Evolutionary conservation across 2,888 invertebrate genomes (phyloP).

Genomic region (Hydriomena furcata): DNA sequence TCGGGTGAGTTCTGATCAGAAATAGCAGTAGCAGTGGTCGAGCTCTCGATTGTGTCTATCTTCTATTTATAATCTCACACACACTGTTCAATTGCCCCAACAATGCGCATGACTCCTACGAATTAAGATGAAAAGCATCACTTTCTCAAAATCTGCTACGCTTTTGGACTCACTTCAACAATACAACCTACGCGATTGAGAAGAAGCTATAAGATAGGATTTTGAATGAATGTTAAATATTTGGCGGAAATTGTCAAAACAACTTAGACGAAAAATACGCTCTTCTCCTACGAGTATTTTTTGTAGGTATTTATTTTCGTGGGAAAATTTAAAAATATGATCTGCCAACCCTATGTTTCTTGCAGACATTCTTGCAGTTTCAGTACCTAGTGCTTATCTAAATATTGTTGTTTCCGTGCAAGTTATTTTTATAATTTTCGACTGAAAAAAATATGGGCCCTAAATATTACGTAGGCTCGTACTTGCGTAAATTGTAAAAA

Average conservation of each 20-base stretch:
- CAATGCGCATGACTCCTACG: slow-evolving; percentile 53
- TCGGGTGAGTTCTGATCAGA: slow-evolving; percentile 62
- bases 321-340: background rate
- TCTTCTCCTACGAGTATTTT: too few relatives aligned
- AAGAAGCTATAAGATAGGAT: slow-evolving; percentile 17
- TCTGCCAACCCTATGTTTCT: background rate
- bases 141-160: slow-evolving; percentile 46
- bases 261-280: too few relatives aligned
- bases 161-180: slow-evolving; percentile 56
- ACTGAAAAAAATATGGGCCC: too few relatives aligned
- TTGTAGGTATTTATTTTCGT: too few relatives aligned
- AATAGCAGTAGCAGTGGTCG: slow-evolving; percentile 74
- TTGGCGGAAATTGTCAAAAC: too few relatives aligned
- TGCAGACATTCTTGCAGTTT: too few relatives aligned
- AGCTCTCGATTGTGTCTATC: slow-evolving; percentile 62
- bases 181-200: slow-evolving; percentile 46
- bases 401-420: slow-evolving; percentile 1
- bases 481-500: too few relatives aligned
- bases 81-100: slow-evolving; percentile 57
- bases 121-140: slow-evolving; percentile 47
- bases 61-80: slow-evolving; percentile 69
- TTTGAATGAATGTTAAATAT: background rate
- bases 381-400: too few relatives aligned
- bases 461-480: too few relatives aligned
- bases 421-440: too few relatives aligned